Evolutionary conservation across 2,888 invertebrate genomes (phyloP).

Genomic region (Sphecodes monilicornis): DNA sequence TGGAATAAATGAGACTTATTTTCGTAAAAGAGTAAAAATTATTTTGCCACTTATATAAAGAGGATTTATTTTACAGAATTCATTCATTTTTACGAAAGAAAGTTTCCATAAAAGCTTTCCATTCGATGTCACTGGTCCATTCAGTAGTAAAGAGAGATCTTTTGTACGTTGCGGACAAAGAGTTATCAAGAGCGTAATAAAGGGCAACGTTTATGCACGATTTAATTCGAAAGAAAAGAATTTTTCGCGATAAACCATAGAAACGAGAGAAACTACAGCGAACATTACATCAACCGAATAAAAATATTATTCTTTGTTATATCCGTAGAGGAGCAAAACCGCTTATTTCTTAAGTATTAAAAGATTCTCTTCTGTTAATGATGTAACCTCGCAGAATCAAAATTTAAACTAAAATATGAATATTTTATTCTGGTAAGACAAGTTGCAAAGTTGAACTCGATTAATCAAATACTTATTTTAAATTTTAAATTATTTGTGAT

Average conservation of each 20-base stretch:
- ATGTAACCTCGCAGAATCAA: background rate
- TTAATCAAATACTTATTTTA: background rate
- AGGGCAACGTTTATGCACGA: background rate
- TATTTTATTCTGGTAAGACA: background rate
- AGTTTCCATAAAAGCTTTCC: slow-evolving; percentile 1
- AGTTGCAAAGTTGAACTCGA: background rate
- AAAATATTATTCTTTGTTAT: background rate
- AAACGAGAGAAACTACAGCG: background rate
- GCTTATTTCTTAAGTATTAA: background rate
- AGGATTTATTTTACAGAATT: slow-evolving; percentile 10
- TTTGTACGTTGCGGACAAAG: background rate
- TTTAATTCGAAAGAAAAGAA: slow-evolving; percentile 3
- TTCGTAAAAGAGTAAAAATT: background rate
- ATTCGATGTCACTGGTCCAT: slow-evolving; percentile 3
- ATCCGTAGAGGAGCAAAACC: background rate
- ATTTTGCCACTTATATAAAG: background rate
- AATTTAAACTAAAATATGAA: background rate
- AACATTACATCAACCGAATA: background rate
- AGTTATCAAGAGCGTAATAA: slow-evolving; percentile 5
- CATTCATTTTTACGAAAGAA: background rate
- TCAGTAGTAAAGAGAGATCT: background rate
- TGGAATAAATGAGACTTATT: background rate
- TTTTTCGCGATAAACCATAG: background rate
- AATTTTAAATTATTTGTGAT: too few species aligned
- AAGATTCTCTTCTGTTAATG: background rate